Base-by-base conservation (phyloP, 1,140 invertebrate species). In the Eulimnadia texana region DNA sequence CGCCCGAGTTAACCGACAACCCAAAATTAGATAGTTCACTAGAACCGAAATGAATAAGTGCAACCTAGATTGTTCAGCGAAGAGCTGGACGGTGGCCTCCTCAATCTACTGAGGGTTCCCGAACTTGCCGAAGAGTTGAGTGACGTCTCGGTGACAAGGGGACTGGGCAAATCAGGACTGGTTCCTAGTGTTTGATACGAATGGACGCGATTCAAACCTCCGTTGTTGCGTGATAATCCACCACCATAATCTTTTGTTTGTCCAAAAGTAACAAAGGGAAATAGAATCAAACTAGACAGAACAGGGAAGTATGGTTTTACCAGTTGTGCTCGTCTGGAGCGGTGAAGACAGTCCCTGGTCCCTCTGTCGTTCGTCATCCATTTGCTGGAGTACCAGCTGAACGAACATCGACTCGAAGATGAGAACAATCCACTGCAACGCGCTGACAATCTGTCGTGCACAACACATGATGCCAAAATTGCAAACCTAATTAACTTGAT, bases 331-430 rank as follows among this genome's bases (percentile, higher is more conserved):
- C 16, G 6, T 16, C 33, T 42, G 33, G 6, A 16, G 16, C 63
- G 42, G 3, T 25, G 11, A 24, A 50, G 56, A 13, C n/a, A 19
- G 1, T 11, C 28, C 28, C 10, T 23, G n/a, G 10, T 57, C 55
- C 22, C 29, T 57, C 25, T 33, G 22, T 20, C 67, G 68, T 65
- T 80, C 80, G 64, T 82, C 80, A 68, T 91, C 86, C 51, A 86
- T 80, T 49, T 85, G 67, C 62, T 78, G 77, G 53, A 83, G 85
- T 0, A 90, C 83, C 9, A 79, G 71, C 16, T 70, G 70, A 54
- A 76, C 80, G 74, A 96, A 96, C 59, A 88, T 85, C 63, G 86
- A 86, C 74, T 95, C 91, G 75, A 94, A 96, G 55, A 89, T 82
- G 52, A 90, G 69, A 16, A 97, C 84, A 73, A 94, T 82, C 83